These are phyloP conservation scores for Lytechinus variegatus DNA, from an alignment of 35 echinoderm and acorn worm species.

Conservation along the genomic window DNA sequence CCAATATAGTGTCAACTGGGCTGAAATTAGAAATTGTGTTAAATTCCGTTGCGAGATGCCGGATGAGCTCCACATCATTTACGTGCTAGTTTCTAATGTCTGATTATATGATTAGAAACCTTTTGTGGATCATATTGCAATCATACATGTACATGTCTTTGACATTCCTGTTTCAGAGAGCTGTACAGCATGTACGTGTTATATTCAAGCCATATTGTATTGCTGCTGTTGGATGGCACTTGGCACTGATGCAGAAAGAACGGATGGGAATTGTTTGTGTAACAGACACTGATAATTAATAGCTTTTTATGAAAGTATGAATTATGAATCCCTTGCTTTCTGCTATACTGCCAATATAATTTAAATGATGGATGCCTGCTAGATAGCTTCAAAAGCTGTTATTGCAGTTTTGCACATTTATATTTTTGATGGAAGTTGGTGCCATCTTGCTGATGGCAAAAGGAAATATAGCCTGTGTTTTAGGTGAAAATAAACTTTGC, in stretches of 20 bases:
- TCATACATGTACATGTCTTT: background rate
- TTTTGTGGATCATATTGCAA: no score
- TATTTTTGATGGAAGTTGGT: no score
- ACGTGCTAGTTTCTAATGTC: no score
- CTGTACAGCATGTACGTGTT: background rate
- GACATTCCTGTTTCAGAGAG: background rate
- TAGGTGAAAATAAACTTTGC: background rate
- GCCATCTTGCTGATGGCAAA: background rate
- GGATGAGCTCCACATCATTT: no score
- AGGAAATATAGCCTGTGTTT: background rate
- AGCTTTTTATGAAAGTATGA: background rate
- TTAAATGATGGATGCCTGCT: no score
- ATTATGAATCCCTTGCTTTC: background rate
- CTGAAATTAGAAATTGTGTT: no score
- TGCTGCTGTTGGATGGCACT: background rate
- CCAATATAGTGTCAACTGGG: no score
- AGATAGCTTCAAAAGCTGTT: no score
- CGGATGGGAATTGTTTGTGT: background rate
- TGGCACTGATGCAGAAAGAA: background rate
- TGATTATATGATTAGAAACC: no score
- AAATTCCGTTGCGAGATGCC: no score
- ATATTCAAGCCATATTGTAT: background rate
- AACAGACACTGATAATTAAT: background rate
- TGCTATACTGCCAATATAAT: background rate
- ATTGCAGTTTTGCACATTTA: no score